Evolutionary conservation across 2,113 vertebrate species (phyloP).

Genomic region (Puntigrus tetrazona): DNA sequence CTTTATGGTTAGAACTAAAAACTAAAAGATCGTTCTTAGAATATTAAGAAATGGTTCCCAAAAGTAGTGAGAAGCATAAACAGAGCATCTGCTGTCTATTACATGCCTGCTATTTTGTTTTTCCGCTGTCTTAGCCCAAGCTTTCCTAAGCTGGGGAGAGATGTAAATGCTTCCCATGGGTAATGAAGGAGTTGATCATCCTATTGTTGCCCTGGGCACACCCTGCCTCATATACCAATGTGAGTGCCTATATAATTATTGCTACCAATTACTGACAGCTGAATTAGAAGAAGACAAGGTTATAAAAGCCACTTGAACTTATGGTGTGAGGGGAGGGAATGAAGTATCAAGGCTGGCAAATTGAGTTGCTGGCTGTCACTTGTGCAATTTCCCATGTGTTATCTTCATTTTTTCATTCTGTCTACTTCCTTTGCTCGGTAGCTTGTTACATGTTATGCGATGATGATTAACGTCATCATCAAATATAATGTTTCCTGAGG

Average conservation of each 20-base stretch:
- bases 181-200: conserved; percentile 16
- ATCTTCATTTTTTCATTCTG: background rate
- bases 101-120: background rate
- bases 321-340: background rate
- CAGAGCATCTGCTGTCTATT: background rate
- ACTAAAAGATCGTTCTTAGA: background rate
- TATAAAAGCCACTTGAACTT: conserved; percentile 26
- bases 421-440: background rate
- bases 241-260: conserved; percentile 25
- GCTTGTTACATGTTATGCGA: background rate
- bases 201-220: conserved; percentile 10
- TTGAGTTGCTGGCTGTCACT: background rate
- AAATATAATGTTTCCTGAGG: background rate
- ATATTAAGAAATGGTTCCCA: background rate
- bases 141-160: conserved; percentile 2
- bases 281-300: background rate
- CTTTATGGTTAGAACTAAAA: background rate
- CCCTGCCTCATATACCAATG: conserved; percentile 8
- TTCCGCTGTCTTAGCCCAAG: background rate
- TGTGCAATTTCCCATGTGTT: background rate
- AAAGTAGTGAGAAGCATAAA: background rate
- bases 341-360: background rate
- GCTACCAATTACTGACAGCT: conserved; percentile 9
- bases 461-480: no score
- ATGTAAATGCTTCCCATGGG: conserved; percentile 18